Evolutionary conservation across 1,140 invertebrate species (phyloP).

Genomic region (Drosophila varians): DNA sequence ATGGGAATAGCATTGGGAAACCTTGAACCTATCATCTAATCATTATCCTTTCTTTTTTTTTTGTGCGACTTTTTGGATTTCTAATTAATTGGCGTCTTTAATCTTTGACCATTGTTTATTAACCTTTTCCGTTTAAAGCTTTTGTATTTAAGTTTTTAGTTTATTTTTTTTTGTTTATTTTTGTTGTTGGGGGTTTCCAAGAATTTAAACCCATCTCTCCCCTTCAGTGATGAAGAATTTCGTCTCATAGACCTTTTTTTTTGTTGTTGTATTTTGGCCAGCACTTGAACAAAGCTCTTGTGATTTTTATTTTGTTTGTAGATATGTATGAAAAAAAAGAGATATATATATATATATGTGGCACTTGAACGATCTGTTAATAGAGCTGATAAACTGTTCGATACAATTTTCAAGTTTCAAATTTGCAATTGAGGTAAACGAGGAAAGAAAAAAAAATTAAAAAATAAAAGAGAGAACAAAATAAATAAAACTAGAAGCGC

Average conservation of each 20-base stretch:
- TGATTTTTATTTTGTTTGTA: conserved; percentile 2
- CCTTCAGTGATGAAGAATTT: conserved; percentile 41
- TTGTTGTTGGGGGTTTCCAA: conserved; percentile 44
- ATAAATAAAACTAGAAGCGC: conserved; percentile 9
- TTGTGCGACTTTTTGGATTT: not conserved
- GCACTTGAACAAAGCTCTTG: conserved; percentile 29
- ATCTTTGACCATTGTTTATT: not conserved
- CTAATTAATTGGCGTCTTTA: not conserved
- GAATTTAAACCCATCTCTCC: conserved; percentile 20
- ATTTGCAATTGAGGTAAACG: conserved; percentile 32
- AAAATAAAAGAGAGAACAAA: too few relatives aligned
- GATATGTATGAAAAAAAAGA: too few relatives aligned
- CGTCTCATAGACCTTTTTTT: conserved; percentile 16
- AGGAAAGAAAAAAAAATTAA: too few relatives aligned
- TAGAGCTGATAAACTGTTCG: conserved; percentile 77
- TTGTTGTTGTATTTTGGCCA: too few relatives aligned
- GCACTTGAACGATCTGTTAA: conserved; percentile 73
- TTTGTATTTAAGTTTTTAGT: not conserved
- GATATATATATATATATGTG: not conserved
- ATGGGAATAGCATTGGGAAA: too few relatives aligned
- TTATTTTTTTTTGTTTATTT: conserved; percentile 22
- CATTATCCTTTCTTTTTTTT: not conserved
- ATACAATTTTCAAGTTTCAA: conserved; percentile 55
- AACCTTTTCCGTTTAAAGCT: conserved; percentile 13
- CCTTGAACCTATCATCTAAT: not conserved